Evolutionary conservation across 2,113 vertebrate genomes (phyloP).

Genomic region (Donacobius atricapilla): DNA sequence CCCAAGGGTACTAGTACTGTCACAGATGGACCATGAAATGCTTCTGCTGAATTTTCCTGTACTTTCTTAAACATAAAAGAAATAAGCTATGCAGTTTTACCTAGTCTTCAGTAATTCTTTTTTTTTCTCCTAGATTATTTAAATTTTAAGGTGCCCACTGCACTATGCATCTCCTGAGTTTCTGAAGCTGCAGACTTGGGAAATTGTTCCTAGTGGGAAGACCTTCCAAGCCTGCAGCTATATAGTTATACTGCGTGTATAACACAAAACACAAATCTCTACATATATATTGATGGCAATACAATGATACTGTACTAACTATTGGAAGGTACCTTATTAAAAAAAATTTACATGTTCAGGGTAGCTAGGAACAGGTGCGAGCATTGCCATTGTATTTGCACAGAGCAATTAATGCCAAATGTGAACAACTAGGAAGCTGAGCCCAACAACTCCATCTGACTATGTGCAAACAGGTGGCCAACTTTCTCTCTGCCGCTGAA

Average conservation of each 20-base stretch:
- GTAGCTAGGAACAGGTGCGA: background rate
- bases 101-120: background rate
- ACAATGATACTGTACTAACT: background rate
- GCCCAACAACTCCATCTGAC: background rate
- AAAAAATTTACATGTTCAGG: background rate
- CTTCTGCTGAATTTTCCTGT: background rate
- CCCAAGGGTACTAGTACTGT: background rate
- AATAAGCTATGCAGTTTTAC: background rate
- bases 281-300: background rate
- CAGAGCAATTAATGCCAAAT: background rate
- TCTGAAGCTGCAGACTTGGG: background rate
- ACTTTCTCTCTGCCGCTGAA: background rate
- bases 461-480: background rate
- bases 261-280: background rate
- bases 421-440: background rate
- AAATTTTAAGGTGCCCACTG: background rate
- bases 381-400: background rate
- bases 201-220: background rate
- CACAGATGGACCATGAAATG: background rate
- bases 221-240: background rate
- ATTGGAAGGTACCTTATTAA: background rate
- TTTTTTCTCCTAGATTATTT: background rate
- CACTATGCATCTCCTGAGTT: background rate
- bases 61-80: background rate
- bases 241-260: background rate